Percentiles rank a stretch among this genome's conserved stretches.
Conservation (phyloP, 2,113 vertebrate species). For the Ardeotis arabs region DNA sequence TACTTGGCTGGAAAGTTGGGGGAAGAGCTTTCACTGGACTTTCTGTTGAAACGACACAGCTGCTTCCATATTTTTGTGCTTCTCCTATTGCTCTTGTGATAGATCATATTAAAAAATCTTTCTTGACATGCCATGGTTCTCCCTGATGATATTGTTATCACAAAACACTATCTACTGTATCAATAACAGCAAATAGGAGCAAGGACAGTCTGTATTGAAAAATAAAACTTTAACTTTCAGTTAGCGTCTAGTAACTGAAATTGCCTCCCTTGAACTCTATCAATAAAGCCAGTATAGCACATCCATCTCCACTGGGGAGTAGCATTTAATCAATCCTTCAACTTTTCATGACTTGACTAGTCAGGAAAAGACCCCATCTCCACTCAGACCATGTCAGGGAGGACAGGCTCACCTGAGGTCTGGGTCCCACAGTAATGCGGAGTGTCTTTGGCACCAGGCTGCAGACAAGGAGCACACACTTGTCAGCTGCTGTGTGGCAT, state of each 20-base stretch:
- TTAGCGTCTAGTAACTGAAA: background rate
- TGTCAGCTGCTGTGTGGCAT: background rate
- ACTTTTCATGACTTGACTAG: background rate
- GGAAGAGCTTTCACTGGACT: constrained; percentile 25
- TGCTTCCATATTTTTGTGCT: background rate
- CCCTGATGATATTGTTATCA: constrained; percentile 6
- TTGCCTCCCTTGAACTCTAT: background rate
- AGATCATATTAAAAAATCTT: constrained; percentile 12
- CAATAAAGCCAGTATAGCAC: background rate
- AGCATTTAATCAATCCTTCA: background rate
- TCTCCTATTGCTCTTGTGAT: constrained; percentile 8
- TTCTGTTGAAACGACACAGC: background rate
- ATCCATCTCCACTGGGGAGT: background rate
- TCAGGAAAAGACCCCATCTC: background rate
- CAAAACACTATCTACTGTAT: background rate
- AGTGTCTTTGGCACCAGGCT: background rate
- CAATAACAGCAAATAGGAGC: background rate
- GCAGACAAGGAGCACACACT: background rate
- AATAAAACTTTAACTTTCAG: background rate
- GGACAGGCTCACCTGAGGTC: background rate
- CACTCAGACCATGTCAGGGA: background rate
- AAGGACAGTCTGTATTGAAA: background rate
- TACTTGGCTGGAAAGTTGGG: constrained; percentile 24
- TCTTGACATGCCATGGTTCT: background rate
- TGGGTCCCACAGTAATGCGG: background rate